phyloP scores from a whole-genome alignment of 2,113 vertebrate genomes.

The Notarius lentiginosus region DNA sequence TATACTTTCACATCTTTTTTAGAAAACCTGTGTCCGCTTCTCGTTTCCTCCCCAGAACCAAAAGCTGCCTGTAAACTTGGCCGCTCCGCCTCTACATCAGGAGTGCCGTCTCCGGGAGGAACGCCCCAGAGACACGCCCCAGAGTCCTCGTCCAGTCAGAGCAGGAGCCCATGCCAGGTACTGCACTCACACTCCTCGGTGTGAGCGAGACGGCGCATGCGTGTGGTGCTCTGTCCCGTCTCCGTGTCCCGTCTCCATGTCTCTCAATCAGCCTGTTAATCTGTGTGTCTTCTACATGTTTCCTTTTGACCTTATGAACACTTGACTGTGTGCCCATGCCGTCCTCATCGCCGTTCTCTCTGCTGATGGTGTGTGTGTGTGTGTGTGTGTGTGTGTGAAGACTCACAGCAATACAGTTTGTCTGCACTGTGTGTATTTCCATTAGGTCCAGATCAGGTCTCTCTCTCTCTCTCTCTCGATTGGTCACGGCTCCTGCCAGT shows the following conservation, averaged over 20 bases:
- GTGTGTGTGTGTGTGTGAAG: conserved; percentile 25
- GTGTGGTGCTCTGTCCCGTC: conserved; percentile 78
- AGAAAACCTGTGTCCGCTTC: background rate
- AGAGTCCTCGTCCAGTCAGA: conserved; percentile 75
- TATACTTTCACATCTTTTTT: too few relatives aligned
- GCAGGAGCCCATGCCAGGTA: conserved; percentile 86
- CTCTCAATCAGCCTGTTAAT: conserved; percentile 74
- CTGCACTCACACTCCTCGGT: conserved; percentile 62
- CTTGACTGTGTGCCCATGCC: conserved; percentile 20
- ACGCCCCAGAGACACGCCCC: conserved; percentile 81
- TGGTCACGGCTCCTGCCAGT: too few relatives aligned
- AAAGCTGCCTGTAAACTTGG: conserved; percentile 85
- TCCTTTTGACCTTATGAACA: conserved; percentile 22
- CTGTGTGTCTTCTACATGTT: conserved; percentile 52
- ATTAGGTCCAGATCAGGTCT: conserved; percentile 68
- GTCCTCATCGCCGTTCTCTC: conserved; percentile 21
- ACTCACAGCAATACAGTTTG: conserved; percentile 32
- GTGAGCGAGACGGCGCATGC: conserved; percentile 81
- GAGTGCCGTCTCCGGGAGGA: conserved; percentile 84
- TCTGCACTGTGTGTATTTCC: conserved; percentile 56
- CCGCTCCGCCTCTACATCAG: conserved; percentile 89
- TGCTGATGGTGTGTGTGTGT: conserved; percentile 38
- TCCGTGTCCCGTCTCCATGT: conserved; percentile 74
- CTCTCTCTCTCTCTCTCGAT: too few relatives aligned
- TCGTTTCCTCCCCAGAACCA: conserved; percentile 70